Base-by-base conservation (phyloP, 2,797 vertebrate species). In the Galaxias olidus region DNA sequence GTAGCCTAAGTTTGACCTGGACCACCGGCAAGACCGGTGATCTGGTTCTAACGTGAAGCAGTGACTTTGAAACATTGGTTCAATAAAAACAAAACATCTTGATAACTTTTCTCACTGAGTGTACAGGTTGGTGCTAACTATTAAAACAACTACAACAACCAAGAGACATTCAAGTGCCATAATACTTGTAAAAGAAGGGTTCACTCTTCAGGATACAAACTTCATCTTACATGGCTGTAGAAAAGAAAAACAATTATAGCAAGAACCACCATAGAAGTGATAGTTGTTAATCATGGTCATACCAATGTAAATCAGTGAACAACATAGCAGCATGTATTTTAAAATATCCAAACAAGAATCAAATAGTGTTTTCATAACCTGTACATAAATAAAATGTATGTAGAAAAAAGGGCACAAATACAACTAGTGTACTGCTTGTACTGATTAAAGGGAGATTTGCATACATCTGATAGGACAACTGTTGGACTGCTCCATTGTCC, bases 381-480 rank as follows among this genome's bases (percentile, higher is more conserved):
- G 90, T 91, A 91, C 89, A 91, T 71, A 87, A 90, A 89, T 80
- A 81, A 91, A 85, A 79, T 72, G 62, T 78, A 82, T 84, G 76
- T 89, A 85, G 77, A 87, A 86, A 30, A 30, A 87, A 83, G 71
- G 76, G 72, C 73, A 73, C 72, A 84, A 86, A 85, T 83, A 80
- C 88, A 88, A 83, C 65, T 72, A 82, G 72, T 88, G 85, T 84
- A 83, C 76, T 77, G 81, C 78, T 90, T 30, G 76, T 74, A 71
- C 71, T 76, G 72, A 57, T 82, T 93, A 93, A 93, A 93, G 92
- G 91, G 91, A 91, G 61, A 82, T 78, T 92, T 93, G 91, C 92
- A 91, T 91, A 92, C 86, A 88, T 90, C 73, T 73, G 87, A 87
- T 81, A 84, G 73, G 84, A 88, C 77, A 87, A 86, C 74, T 80